Conservation (phyloP, 2,113 vertebrate genomes). For the Alaudala cheleensis region DNA sequence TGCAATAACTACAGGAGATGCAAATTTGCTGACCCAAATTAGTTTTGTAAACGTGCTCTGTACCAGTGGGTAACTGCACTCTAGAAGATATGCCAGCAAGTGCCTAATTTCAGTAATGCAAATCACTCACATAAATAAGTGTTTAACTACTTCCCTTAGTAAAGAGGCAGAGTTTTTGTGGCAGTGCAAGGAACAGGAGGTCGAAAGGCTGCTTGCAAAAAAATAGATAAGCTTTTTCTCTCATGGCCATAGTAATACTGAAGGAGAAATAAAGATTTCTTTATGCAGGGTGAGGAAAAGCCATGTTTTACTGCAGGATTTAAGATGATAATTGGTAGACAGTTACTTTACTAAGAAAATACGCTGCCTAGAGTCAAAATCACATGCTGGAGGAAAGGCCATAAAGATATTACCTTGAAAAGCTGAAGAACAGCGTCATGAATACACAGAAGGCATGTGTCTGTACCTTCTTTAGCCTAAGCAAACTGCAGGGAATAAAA, state of each 20-base stretch:
- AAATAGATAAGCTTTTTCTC: neutral
- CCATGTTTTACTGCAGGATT: neutral
- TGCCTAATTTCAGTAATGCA: neutral
- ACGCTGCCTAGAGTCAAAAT: neutral
- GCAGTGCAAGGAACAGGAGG: neutral
- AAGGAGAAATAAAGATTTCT: neutral
- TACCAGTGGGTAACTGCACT: neutral
- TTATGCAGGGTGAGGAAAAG: neutral
- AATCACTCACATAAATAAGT: neutral
- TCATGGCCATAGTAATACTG: neutral
- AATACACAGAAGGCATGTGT: neutral
- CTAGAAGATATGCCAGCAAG: neutral
- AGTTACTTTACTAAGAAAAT: neutral
- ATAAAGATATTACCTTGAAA: neutral
- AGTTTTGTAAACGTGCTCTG: neutral
- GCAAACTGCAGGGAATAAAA: neutral
- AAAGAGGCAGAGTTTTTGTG: neutral
- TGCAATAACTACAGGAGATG: neutral
- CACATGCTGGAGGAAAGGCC: neutral
- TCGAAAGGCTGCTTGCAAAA: neutral
- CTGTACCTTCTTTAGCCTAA: neutral
- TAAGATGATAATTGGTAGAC: neutral
- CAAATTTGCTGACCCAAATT: neutral
- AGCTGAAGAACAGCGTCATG: neutral
- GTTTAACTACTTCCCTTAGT: neutral